These are phyloP conservation scores for Frankliniella fusca DNA, from an alignment of 2,888 invertebrate genomes.

Conservation along the genomic window DNA sequence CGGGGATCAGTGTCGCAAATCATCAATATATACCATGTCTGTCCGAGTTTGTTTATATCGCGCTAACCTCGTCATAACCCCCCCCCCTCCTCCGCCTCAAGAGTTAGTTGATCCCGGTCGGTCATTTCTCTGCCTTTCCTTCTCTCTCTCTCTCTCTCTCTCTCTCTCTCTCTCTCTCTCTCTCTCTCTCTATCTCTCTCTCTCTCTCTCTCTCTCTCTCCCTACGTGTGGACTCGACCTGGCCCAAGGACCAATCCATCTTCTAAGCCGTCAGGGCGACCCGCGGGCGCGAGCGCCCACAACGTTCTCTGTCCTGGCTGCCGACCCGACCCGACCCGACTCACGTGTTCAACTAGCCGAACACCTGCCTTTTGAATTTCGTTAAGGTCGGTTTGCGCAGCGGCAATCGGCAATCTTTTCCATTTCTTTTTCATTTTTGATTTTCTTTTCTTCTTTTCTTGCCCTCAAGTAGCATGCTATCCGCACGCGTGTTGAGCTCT, in stretches of 20 bases:
- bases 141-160: background rate
- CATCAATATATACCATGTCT: background rate
- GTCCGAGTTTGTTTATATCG: slow-evolving; percentile 16
- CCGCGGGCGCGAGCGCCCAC: background rate
- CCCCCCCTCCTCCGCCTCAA: background rate
- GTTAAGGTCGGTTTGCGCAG: too few species aligned
- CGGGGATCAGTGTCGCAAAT: background rate
- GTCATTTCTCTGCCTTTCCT: background rate
- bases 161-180: background rate
- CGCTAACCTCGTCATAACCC: slow-evolving; percentile 16
- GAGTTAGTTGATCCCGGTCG: background rate
- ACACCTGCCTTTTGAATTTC: too few species aligned
- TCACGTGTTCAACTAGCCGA: too few species aligned
- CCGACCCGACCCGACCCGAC: too few species aligned
- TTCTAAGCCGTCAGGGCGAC: background rate
- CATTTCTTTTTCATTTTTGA: too few species aligned
- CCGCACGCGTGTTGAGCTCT: too few species aligned
- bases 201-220: background rate
- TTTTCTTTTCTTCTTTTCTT: too few species aligned
- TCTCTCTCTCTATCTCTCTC: background rate
- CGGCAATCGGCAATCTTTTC: too few species aligned
- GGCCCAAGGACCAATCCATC: slow-evolving; percentile 5
- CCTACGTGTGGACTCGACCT: background rate
- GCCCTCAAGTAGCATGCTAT: too few species aligned
- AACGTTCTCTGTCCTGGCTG: too few species aligned